Conservation (phyloP, 2,888 invertebrate genomes). For the Tholera decimalis region DNA sequence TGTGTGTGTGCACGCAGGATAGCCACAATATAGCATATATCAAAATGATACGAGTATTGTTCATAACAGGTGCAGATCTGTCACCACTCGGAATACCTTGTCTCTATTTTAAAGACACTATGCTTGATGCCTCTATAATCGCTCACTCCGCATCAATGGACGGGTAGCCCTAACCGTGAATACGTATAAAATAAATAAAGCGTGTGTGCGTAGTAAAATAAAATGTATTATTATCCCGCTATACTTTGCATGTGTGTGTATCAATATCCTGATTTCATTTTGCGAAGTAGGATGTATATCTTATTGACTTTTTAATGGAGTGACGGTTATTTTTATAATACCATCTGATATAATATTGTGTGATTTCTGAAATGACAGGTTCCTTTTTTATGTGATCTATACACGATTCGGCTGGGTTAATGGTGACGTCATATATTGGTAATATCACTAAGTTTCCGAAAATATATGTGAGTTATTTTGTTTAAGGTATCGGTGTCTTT, state of each 20-base stretch:
- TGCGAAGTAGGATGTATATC: conserved; percentile 21
- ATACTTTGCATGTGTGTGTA: conserved; percentile 18
- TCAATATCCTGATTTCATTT: conserved; percentile 37
- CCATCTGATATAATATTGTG: background rate
- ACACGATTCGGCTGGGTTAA: too few relatives aligned
- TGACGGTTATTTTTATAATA: conserved; percentile 25
- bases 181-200: conserved; percentile 18
- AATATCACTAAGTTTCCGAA: too few relatives aligned
- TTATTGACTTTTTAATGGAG: conserved; percentile 48
- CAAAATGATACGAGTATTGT: too few relatives aligned
- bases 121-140: too few relatives aligned
- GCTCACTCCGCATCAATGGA: background rate
- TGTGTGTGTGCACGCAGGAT: background rate
- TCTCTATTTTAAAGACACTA: too few relatives aligned
- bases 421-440: too few relatives aligned
- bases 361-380: background rate
- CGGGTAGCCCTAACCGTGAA: background rate
- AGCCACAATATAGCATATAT: background rate
- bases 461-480: too few relatives aligned
- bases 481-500: too few relatives aligned
- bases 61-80: too few relatives aligned
- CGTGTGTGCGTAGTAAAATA: conserved; percentile 10
- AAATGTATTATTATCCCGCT: conserved; percentile 2
- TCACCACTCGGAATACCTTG: background rate
- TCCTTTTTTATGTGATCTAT: too few relatives aligned